Base-by-base conservation (phyloP, 30 jellyfish, hydroid and myxozoan species). In the Aurelia coerulea region DNA sequence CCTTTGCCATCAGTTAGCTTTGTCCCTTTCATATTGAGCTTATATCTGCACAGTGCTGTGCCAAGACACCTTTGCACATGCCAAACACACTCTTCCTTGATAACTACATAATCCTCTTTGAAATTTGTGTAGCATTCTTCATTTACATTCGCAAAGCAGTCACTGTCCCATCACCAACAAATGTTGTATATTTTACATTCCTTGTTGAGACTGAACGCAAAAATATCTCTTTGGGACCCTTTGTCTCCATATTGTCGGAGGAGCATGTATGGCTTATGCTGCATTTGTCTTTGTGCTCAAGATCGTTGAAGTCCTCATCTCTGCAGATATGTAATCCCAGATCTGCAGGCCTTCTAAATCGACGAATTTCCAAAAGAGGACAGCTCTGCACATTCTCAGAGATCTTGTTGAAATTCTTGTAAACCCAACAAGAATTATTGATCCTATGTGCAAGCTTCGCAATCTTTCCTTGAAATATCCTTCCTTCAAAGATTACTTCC, bases 101-200 rank as follows among this genome's bases (percentile, higher is more conserved):
- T 58, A 5, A 76, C 76, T 14, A 56, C 56, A 58, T 66, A 66
- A 10, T 51, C 32, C 13, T 66, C 72, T 10, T 79, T 68, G 49
- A 7, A 66, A 19, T 32, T 33, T 19, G 18, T 23, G 29, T 65
- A 51, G 77, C 79, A 23, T 23, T 23, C 29, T 23, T 23, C 29
- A 23, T 23, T 23, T 23, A 23, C 29, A 23, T 23, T 23, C 5
- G 51, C 72, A 53, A 62, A 81, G 17, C 84, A 81, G 58, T 46
- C 71, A n/a, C 62, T 66, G 77, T 81, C 91, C 91, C 91, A 81
- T 81, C 91, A 18, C 91, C 91, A 81, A 81, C 84, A 42, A 66
- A 62, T 4, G 84, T 67, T 29, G 76, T 54, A 53, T 81, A 81
- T 39, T 62, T 67, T 59, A 81, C 37, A 34, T 49, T 23, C 46